Evolutionary conservation across 2,888 invertebrate species (phyloP).

Genomic region (Adelognathus sp.): DNA sequence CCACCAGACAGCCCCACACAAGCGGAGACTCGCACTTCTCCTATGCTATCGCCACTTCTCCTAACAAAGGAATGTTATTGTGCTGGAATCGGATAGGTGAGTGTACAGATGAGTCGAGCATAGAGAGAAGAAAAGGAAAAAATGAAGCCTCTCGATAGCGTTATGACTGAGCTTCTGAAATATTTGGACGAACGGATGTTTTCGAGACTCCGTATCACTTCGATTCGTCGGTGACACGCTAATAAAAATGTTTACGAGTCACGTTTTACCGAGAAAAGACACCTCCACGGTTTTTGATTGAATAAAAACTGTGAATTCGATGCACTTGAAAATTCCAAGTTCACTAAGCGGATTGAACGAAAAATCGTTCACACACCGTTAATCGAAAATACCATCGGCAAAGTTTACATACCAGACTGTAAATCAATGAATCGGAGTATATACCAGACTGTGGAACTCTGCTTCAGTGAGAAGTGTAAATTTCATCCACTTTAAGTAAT

Average conservation of each 20-base stretch:
- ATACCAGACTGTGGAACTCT: too few relatives aligned
- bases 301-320: too few relatives aligned
- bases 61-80: slow-evolving; percentile 77
- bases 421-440: too few relatives aligned
- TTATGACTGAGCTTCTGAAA: background rate
- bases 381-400: too few relatives aligned
- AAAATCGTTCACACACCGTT: too few relatives aligned
- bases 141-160: background rate
- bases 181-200: background rate
- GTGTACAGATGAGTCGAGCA: slow-evolving; percentile 23
- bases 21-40: too few relatives aligned
- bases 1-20: slow-evolving; percentile 60
- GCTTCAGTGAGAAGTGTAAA: too few relatives aligned
- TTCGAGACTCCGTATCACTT: background rate
- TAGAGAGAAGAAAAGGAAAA: background rate
- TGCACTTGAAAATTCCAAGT: too few relatives aligned
- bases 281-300: too few relatives aligned
- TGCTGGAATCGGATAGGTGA: slow-evolving; percentile 53
- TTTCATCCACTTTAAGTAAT: too few relatives aligned
- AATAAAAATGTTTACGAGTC: slow-evolving; percentile 5
- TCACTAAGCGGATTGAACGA: too few relatives aligned
- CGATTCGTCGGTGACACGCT: background rate
- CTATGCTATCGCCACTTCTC: slow-evolving; percentile 71
- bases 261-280: slow-evolving; percentile 1
- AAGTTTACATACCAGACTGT: too few relatives aligned